Evolutionary conservation across 1,140 invertebrate species (phyloP).

Genomic region (Potamilus streckersoni): DNA sequence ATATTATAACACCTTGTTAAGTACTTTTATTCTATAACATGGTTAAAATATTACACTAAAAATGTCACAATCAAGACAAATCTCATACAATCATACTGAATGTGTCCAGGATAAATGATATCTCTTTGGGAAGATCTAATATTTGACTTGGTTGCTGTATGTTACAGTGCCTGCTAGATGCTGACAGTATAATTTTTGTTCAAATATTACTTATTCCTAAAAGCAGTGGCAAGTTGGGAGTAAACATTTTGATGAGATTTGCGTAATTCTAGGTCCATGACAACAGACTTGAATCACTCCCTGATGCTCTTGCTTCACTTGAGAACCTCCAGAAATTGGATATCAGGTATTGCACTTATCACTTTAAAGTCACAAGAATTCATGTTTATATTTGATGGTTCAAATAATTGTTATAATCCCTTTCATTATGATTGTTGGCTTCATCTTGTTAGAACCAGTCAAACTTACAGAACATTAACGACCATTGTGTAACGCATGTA

Average conservation of each 20-base stretch:
- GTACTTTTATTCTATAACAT: no score
- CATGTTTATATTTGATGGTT: not conserved
- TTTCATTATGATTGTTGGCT: not conserved
- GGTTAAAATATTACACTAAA: no score
- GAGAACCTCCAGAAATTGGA: constrained; percentile 62
- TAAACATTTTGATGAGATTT: no score
- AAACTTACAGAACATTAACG: no score
- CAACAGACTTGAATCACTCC: constrained; percentile 77
- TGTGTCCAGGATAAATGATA: no score
- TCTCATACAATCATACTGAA: no score
- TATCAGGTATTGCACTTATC: constrained; percentile 51
- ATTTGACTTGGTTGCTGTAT: no score
- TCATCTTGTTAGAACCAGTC: not conserved
- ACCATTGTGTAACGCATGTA: no score
- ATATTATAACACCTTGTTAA: no score
- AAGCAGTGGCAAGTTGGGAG: not conserved
- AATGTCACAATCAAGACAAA: no score
- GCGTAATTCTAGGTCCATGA: constrained; percentile 77
- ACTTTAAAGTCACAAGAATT: not conserved
- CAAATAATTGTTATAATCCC: not conserved
- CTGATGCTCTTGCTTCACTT: constrained; percentile 55
- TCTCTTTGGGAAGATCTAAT: no score
- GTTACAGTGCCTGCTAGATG: not conserved
- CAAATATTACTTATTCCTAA: not conserved
- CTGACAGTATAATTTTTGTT: not conserved